phyloP scores from a whole-genome alignment of 2,113 vertebrate genomes.

The Turdus rufiventris region DNA sequence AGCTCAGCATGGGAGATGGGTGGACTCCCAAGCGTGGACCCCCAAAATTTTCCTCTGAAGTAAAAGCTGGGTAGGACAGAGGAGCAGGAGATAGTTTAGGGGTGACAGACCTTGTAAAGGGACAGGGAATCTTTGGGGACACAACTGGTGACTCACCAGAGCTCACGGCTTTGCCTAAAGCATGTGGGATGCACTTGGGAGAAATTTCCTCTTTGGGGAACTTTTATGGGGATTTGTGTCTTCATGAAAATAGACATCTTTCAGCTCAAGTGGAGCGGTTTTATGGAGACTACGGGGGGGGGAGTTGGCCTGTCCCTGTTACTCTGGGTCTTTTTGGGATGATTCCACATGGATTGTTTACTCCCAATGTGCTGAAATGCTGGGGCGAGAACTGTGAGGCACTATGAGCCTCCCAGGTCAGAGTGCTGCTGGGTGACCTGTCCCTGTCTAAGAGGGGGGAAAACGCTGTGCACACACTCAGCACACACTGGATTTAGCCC shows the following conservation, averaged over 20 bases:
- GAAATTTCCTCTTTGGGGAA: neutral
- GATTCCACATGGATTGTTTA: neutral
- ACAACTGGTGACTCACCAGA: neutral
- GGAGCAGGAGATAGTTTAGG: neutral
- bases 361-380: neutral
- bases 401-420: too few species aligned
- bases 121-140: neutral
- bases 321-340: neutral
- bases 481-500: neutral
- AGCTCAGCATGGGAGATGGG: neutral
- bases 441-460: neutral
- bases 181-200: neutral
- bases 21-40: neutral
- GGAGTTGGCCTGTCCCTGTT: fast-evolving
- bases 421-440: neutral
- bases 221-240: neutral
- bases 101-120: neutral
- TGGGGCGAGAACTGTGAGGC: fast-evolving
- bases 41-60: neutral
- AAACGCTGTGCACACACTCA: neutral
- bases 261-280: neutral
- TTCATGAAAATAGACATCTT: neutral
- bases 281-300: neutral
- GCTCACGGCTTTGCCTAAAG: neutral
- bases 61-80: neutral